phyloP scores from a whole-genome alignment of 2,113 vertebrate species.

The Oreocharis arfaki region DNA sequence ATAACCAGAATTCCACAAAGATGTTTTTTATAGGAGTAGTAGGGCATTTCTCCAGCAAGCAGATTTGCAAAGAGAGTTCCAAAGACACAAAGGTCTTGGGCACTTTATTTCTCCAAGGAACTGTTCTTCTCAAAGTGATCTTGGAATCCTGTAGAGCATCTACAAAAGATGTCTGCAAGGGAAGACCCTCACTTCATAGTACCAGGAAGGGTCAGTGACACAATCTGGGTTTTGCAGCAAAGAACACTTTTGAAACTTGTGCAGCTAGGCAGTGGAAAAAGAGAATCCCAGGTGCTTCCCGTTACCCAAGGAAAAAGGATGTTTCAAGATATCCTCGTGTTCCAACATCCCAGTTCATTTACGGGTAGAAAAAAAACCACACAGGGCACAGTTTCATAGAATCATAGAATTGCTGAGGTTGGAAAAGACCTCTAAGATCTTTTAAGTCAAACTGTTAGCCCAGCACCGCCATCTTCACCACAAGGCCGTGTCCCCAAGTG shows the following conservation, averaged over 20 bases:
- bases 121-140: neutral
- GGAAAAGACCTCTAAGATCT: neutral
- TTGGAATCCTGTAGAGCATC: neutral
- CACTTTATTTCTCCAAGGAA: neutral
- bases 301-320: neutral
- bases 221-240: neutral
- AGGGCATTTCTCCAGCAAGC: neutral
- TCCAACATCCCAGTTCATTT: neutral
- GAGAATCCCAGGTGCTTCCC: neutral
- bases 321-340: neutral
- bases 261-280: neutral
- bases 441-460: neutral
- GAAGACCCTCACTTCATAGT: neutral
- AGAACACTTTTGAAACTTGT: neutral
- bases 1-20: neutral
- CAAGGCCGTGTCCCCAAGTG: neutral
- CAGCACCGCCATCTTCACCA: neutral
- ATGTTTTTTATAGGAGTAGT: neutral
- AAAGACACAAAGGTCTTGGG: neutral
- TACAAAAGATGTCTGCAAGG: neutral
- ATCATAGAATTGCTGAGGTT: neutral
- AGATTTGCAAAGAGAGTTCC: neutral
- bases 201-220: neutral
- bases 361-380: neutral
- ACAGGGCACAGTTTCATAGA: neutral